phyloP scores from a whole-genome alignment of 2,888 invertebrate genomes.

The Steinernema carpocapsae region DNA sequence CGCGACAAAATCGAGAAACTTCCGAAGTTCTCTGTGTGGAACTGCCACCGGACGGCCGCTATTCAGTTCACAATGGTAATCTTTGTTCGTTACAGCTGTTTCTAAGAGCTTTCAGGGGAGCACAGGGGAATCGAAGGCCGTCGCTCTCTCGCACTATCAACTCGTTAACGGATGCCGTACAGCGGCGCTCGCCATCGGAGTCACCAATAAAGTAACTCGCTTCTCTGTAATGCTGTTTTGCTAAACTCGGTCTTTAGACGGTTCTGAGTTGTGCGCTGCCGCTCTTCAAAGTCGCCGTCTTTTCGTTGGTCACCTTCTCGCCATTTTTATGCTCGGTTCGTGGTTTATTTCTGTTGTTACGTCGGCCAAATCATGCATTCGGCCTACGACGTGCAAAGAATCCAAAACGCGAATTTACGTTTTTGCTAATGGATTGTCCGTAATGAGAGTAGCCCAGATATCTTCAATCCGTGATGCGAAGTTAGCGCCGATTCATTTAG shows the following conservation, averaged over 20 bases:
- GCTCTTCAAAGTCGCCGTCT: slow-evolving; percentile 65
- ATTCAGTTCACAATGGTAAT: slow-evolving; percentile 64
- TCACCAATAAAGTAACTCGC: slow-evolving; percentile 45
- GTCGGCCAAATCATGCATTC: too few species aligned
- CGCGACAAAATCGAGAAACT: slow-evolving; percentile 57
- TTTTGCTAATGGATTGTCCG: too few species aligned
- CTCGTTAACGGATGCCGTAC: slow-evolving; percentile 64
- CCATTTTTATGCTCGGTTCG: too few species aligned
- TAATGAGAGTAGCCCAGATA: too few species aligned
- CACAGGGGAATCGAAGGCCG: slow-evolving; percentile 61
- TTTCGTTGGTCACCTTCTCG: slow-evolving; percentile 60
- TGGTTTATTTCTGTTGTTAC: too few species aligned
- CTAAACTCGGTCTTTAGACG: slow-evolving; percentile 46
- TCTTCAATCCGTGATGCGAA: too few species aligned
- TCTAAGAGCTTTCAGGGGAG: slow-evolving; percentile 54
- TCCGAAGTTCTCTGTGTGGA: slow-evolving; percentile 60
- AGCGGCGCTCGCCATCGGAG: slow-evolving; percentile 59
- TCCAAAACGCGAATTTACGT: too few species aligned
- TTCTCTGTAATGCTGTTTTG: too few species aligned
- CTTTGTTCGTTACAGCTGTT: background rate
- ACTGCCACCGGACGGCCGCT: slow-evolving; percentile 60
- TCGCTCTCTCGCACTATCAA: slow-evolving; percentile 65
- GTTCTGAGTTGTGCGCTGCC: slow-evolving; percentile 65
- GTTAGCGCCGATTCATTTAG: too few species aligned
- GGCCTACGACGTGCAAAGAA: too few species aligned